Conservation (phyloP, 2,888 invertebrate genomes). For the Chironomus riparius region DNA sequence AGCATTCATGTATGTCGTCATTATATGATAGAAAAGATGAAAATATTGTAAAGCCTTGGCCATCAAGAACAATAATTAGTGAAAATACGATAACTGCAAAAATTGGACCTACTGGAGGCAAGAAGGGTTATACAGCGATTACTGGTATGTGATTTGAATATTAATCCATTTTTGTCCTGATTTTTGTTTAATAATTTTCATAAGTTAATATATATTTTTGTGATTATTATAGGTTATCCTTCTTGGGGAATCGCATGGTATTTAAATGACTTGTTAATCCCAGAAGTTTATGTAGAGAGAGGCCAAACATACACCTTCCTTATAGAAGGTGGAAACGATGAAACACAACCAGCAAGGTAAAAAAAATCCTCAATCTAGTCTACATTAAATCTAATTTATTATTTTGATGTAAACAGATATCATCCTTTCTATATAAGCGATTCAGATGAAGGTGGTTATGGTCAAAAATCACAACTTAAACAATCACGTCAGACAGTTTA, state of each 20-base stretch:
- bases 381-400: not conserved
- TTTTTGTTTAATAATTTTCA: no score
- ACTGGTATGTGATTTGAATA: constrained; percentile 48
- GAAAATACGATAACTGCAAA: constrained; percentile 58
- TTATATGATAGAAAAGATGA: constrained; percentile 53
- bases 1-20: constrained; percentile 62
- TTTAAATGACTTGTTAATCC: constrained; percentile 81
- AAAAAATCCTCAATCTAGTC: no score
- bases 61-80: constrained; percentile 50
- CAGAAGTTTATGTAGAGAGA: constrained; percentile 78
- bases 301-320: constrained; percentile 78
- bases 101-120: constrained; percentile 79
- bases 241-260: constrained; percentile 92
- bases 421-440: constrained; percentile 89
- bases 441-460: constrained; percentile 76
- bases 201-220: no score
- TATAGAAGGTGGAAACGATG: constrained; percentile 77
- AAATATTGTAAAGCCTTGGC: constrained; percentile 57
- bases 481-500: constrained; percentile 63
- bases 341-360: constrained; percentile 65
- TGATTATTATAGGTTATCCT: constrained; percentile 41
- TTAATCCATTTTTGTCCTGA: constrained; percentile 36
- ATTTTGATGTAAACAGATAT: constrained; percentile 47
- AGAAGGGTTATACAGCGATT: constrained; percentile 67
- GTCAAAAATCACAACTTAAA: constrained; percentile 63